phyloP scores from a whole-genome alignment of 2,797 vertebrate species.

The Tokudaia tokunoshimensis region DNA sequence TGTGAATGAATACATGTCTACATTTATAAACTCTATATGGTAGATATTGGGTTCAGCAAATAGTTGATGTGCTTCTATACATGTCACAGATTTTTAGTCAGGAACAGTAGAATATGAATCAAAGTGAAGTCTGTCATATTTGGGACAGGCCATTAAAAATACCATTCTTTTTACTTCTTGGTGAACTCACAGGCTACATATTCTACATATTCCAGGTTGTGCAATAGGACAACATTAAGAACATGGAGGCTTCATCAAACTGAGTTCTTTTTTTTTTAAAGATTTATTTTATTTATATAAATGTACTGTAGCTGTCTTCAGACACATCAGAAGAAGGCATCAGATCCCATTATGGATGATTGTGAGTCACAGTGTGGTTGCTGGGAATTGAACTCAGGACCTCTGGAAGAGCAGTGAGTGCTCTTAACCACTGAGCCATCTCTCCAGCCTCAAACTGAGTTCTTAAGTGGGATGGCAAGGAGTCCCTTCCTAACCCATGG shows the following conservation, averaged over 20 bases:
- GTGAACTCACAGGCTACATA: conserved; percentile 42
- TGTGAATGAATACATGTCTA: conserved; percentile 48
- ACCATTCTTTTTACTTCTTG: neutral
- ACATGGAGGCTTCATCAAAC: neutral
- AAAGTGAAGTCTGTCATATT: conserved; percentile 2
- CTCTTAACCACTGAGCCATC: too few species aligned
- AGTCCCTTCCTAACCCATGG: neutral
- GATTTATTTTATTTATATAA: too few species aligned
- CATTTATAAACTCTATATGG: neutral
- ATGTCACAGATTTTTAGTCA: conserved; percentile 5
- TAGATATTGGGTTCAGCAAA: conserved; percentile 22
- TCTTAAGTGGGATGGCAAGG: neutral
- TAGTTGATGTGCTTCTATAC: neutral
- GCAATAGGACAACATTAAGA: neutral
- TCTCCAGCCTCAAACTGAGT: neutral
- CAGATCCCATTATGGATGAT: too few species aligned
- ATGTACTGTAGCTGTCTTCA: too few species aligned
- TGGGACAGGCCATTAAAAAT: conserved; percentile 15
- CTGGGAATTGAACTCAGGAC: too few species aligned
- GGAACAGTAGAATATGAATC: conserved; percentile 18
- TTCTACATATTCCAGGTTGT: conserved; percentile 5
- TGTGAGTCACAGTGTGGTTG: too few species aligned
- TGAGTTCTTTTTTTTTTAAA: too few species aligned
- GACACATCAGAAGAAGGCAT: too few species aligned
- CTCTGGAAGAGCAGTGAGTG: too few species aligned